These are phyloP conservation scores for Anoplolepis gracilipes DNA, from an alignment of 1,140 invertebrate species.

Conservation along the genomic window DNA sequence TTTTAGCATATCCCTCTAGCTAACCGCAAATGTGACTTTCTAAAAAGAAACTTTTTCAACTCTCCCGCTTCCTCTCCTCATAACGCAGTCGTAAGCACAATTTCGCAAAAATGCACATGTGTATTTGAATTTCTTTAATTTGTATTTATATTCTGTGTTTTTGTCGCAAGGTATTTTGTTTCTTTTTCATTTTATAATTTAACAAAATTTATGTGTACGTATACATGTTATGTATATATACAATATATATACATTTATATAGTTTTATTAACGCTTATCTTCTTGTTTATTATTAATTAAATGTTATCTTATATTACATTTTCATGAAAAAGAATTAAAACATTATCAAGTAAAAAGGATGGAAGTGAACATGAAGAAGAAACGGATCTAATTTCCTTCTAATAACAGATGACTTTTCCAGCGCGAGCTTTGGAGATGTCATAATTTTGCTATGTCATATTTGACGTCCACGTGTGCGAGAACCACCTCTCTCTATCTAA, in stretches of 20 bases:
- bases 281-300: not conserved
- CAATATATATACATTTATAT: not conserved
- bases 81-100: not conserved
- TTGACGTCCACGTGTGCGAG: not conserved
- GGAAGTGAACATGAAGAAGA: not conserved
- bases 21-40: not conserved
- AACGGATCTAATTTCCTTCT: not conserved
- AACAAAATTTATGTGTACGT: not conserved
- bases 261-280: not conserved
- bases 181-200: not conserved
- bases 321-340: not conserved
- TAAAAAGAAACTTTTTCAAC: conserved; percentile 3
- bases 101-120: not conserved
- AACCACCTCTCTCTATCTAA: not conserved
- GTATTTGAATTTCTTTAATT: not conserved
- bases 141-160: not conserved
- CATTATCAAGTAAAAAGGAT: not conserved
- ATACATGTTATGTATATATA: not conserved
- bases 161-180: too few species aligned
- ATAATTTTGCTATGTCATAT: not conserved
- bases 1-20: conserved; percentile 1
- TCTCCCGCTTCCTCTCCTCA: not conserved
- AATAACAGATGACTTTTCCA: not conserved
- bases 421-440: not conserved
- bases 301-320: not conserved